Base-by-base conservation (phyloP, 2,888 invertebrate genomes). In the Protula sp. region DNA sequence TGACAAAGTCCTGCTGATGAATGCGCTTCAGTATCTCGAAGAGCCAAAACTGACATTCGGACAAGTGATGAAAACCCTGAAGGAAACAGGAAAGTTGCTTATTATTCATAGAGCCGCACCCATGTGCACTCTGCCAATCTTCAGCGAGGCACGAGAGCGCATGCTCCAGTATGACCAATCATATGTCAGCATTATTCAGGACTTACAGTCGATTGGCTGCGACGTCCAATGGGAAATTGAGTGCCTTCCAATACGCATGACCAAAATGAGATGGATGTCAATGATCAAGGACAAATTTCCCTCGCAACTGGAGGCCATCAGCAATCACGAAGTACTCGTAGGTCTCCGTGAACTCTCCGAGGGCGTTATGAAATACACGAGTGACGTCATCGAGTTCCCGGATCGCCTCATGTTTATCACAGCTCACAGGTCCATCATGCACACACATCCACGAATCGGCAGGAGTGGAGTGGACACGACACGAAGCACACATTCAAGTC, bases 171-270 rank as follows among this genome's bases (percentile, higher is more conserved):
- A 71, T 48, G 77, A 78, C 59, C 68, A 71, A 29, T 67, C 73
- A 3, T 77, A 76, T 59, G 70, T 72, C 65, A 64, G 67, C 57
- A 72, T 77, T 47, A 73, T 79, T 47, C 70, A 73, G 57, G 73
- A 74, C 47, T 65, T 79, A 19, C 74, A 75, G 59, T 61, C 65
- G 5, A 30, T n/a, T n/a, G 24, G 48, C 28, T 69, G 74, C 38
- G 76, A 77, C 57, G 75, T 78, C 30, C 65, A 73, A 57, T 79
- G 78, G 79, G 74, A 79, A 52, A 66, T 79, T 22, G 78, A 78
- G 56, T 69, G 67, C 50, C 63, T 78, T 14, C 76, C 77, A 3
- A 64, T 78, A 3, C 55, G 70, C 5, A 75, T 78, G 66, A 65
- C 71, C 24, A 76, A 74, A 64, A 60, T 63, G 50, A 74, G 74